A percentile compares a stretch with the other conserved stretches of the same genome.
phyloP scores from a whole-genome alignment of 1,140 invertebrate genomes.

The Pogonus chalceus region DNA sequence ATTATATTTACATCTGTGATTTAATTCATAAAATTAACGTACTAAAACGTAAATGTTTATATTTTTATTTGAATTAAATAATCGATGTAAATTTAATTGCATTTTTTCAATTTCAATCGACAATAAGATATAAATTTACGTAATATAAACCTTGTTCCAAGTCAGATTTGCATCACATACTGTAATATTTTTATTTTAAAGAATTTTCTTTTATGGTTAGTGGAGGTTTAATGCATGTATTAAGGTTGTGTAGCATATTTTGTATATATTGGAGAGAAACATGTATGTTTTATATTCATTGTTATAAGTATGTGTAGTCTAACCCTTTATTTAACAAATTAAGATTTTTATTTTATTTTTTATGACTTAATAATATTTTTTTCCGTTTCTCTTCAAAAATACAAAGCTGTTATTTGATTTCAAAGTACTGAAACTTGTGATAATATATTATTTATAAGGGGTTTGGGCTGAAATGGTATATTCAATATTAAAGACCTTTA shows the following conservation, averaged over 20 bases:
- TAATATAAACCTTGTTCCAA: too few relatives aligned
- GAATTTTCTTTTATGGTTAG: background rate
- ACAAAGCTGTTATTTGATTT: conserved; percentile 7
- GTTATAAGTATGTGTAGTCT: too few relatives aligned
- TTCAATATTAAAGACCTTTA: conserved; percentile 5
- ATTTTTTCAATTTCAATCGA: too few relatives aligned
- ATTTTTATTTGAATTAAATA: too few relatives aligned
- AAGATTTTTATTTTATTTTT: conserved; percentile 1
- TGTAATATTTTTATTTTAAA: too few relatives aligned
- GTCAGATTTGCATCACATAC: too few relatives aligned
- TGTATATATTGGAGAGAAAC: background rate
- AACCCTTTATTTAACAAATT: background rate
- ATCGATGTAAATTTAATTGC: too few relatives aligned
- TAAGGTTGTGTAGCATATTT: conserved; percentile 4
- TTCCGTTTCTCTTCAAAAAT: conserved; percentile 1
- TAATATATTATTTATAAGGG: conserved; percentile 6
- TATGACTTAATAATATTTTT: background rate
- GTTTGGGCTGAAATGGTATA: conserved; percentile 4
- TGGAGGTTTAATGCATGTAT: background rate
- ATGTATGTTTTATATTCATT: too few relatives aligned
- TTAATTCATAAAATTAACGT: too few relatives aligned
- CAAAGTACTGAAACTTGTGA: conserved; percentile 6
- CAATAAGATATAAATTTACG: too few relatives aligned
- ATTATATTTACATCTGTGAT: too few relatives aligned
- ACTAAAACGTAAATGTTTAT: too few relatives aligned